Conservation (phyloP, 1,140 invertebrate genomes). For the Pogonognathellus flavescens region DNA sequence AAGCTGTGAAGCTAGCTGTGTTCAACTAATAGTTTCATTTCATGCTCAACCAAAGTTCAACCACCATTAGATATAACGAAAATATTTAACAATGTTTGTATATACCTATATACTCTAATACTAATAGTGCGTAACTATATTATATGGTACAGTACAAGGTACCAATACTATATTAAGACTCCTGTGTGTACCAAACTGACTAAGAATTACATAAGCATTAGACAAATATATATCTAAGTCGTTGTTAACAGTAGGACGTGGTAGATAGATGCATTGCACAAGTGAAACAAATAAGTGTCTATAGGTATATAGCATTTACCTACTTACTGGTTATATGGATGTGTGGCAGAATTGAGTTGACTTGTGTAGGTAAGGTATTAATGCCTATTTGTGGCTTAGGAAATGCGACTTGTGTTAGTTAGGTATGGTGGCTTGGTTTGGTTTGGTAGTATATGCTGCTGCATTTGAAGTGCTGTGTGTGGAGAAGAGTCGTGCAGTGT, state of each 20-base stretch:
- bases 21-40: conserved; percentile 31
- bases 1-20: conserved; percentile 44
- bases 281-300: too few species aligned
- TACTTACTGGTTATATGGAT: background rate
- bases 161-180: too few species aligned
- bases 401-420: background rate
- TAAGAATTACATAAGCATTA: too few species aligned
- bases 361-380: background rate
- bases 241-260: too few species aligned
- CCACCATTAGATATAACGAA: background rate
- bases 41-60: conserved; percentile 4
- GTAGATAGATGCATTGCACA: too few species aligned
- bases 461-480: conserved; percentile 49
- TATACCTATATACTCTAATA: background rate
- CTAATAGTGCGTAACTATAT: background rate
- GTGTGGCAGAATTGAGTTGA: conserved; percentile 30
- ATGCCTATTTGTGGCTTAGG: conserved; percentile 35
- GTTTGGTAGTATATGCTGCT: background rate
- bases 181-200: too few species aligned
- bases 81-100: too few species aligned
- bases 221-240: too few species aligned
- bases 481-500: conserved; percentile 64
- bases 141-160: too few species aligned
- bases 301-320: background rate
- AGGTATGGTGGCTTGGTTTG: background rate